Base-by-base conservation (phyloP, 2,113 vertebrate species). In the Atlantisia rogersi region DNA sequence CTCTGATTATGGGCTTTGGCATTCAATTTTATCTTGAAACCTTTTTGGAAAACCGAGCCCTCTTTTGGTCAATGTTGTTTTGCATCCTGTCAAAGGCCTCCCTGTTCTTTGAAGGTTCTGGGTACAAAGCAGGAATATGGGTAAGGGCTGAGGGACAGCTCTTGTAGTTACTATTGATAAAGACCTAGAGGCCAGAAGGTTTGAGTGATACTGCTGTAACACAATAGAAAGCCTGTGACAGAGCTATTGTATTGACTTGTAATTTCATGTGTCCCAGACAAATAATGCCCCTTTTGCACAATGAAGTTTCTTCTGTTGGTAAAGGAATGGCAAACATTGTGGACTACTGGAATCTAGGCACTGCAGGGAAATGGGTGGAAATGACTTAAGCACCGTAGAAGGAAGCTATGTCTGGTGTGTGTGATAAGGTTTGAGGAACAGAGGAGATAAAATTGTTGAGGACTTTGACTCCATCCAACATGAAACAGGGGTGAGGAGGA, bases 81-180 rank as follows among this genome's bases (percentile, higher is more conserved):
- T 85, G 32, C 53, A 62, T 80, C 42, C 32, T 29, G 19, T 40
- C 42, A 71, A 28, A 71, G 65, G 18, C 24, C 13, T 86, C 46
- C 29, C 1, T 42, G 11, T 29, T 78, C 58, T 78, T 79, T 63
- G 29, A 79, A 68, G 18, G 20, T 60, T 85, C 12, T 1, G 7
- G 8, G 7, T 79, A 14, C 15, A 24, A 64, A 71, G n/a, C 6
- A 35, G 15, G 31, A 75, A 52, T 52, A 42, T 46, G n/a, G 28
- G 18, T 52, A 56, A 73, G 32, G 20, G 32, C 31, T 56, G 81
- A 83, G 16, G 25, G 73, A 81, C 29, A 64, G 8, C 3, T 56
- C 8, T 85, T 86, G 5, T 1, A 69, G 0, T 46, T 56, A 11
- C 22, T 44, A 2, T 15, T 90, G 37, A 5, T 1, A 1, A 56